These are phyloP conservation scores for Schizothorax lantsangensis DNA, from an alignment of 2,797 vertebrate species.

Conservation along the genomic window DNA sequence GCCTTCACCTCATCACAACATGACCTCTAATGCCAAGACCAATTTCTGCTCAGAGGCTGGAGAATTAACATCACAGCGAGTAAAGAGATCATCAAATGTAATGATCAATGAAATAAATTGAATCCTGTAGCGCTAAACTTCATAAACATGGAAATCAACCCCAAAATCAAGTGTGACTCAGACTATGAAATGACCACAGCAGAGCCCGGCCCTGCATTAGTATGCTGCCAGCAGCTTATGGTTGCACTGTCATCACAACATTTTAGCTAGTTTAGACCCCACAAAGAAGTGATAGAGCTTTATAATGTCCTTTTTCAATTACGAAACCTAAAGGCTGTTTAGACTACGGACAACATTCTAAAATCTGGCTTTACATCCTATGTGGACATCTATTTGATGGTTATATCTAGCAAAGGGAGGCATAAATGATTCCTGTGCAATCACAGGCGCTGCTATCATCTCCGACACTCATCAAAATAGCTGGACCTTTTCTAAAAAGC, in stretches of 20 bases:
- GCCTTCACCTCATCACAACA: constrained; percentile 48
- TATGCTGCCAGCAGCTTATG: constrained; percentile 72
- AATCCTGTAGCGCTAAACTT: constrained; percentile 68
- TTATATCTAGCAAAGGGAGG: constrained; percentile 65
- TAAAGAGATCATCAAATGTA: constrained; percentile 70
- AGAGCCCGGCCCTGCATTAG: constrained; percentile 69
- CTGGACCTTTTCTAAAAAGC: constrained; percentile 35
- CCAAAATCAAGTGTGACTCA: constrained; percentile 72
- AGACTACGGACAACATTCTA: constrained; percentile 62
- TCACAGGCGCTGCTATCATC: constrained; percentile 59
- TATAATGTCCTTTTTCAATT: constrained; percentile 82
- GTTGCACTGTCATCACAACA: constrained; percentile 77
- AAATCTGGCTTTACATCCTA: constrained; percentile 69
- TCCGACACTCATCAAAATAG: constrained; percentile 41
- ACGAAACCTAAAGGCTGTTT: constrained; percentile 73
- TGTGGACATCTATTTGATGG: constrained; percentile 70
- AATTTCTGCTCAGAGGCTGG: constrained; percentile 48
- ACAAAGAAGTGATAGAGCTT: constrained; percentile 77
- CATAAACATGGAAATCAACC: constrained; percentile 69
- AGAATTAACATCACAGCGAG: constrained; percentile 60
- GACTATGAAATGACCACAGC: constrained; percentile 74
- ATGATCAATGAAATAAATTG: constrained; percentile 69
- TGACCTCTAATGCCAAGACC: constrained; percentile 53
- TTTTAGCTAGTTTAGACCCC: constrained; percentile 79
- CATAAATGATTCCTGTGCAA: constrained; percentile 56